Evolutionary conservation across 1,140 invertebrate species (phyloP).

Genomic region (Tyrophagus putrescentiae): DNA sequence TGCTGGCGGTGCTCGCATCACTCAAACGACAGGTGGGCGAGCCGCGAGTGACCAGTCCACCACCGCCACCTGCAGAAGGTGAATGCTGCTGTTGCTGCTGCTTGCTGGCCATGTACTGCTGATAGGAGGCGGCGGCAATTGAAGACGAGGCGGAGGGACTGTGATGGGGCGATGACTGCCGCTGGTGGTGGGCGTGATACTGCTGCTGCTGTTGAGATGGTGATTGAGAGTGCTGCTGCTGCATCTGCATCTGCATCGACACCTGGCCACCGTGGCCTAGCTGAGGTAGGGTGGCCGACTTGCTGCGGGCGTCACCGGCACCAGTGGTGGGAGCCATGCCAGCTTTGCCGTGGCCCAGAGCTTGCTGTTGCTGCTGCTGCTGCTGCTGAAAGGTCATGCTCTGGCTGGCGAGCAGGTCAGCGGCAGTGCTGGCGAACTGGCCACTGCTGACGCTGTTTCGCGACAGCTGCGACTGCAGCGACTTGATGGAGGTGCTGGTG

Average conservation of each 20-base stretch:
- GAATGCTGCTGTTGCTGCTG: too few relatives aligned
- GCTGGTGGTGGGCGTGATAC: background rate
- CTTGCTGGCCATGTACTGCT: background rate
- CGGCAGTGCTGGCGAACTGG: too few relatives aligned
- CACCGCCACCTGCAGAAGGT: too few relatives aligned
- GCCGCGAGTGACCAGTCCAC: too few relatives aligned
- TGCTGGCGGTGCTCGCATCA: background rate
- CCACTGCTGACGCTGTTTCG: too few relatives aligned
- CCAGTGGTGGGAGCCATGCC: background rate
- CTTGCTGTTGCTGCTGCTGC: too few relatives aligned
- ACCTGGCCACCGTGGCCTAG: background rate
- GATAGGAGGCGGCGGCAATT: too few relatives aligned
- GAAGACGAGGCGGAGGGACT: background rate
- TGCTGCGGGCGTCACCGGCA: background rate
- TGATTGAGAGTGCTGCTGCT: background rate
- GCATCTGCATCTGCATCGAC: background rate
- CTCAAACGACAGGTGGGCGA: background rate
- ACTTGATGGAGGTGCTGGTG: too few relatives aligned
- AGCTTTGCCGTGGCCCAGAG: background rate
- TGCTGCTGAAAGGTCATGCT: background rate
- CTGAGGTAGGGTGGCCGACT: background rate
- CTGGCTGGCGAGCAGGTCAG: background rate
- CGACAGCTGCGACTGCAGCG: too few relatives aligned
- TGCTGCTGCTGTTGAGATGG: background rate
- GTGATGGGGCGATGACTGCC: background rate